Conservation (phyloP, 2,797 vertebrate species). For the Myotis daubentonii region DNA sequence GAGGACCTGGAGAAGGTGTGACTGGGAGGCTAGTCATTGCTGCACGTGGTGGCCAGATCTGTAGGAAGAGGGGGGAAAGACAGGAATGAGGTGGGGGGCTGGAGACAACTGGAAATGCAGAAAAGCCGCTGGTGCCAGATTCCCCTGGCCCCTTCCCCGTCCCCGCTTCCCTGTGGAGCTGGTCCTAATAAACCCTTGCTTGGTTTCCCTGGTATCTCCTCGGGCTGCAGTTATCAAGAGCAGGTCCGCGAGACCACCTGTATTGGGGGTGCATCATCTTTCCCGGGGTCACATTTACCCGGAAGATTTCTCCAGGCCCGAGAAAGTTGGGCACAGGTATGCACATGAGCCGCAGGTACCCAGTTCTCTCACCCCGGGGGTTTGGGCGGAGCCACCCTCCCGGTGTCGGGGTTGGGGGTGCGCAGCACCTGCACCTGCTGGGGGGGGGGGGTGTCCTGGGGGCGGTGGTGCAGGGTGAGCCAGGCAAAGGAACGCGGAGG, state of each 20-base stretch:
- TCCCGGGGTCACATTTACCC: background rate
- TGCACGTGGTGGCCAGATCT: background rate
- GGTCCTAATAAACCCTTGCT: background rate
- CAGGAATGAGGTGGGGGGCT: background rate
- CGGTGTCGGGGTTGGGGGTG: constrained; percentile 43
- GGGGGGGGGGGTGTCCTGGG: background rate
- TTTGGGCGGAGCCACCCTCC: background rate
- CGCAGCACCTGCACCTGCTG: background rate
- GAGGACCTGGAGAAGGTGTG: constrained; percentile 36
- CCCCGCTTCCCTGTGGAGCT: background rate
- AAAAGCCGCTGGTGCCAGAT: background rate
- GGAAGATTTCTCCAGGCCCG: background rate
- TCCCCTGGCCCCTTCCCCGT: background rate
- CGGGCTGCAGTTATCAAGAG: background rate
- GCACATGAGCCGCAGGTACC: background rate
- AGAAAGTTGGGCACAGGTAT: background rate
- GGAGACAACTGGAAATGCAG: background rate
- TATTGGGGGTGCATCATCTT: background rate
- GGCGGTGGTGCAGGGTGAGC: background rate
- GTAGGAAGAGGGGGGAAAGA: constrained; percentile 1
- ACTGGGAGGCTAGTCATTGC: constrained; percentile 53
- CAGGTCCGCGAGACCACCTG: background rate
- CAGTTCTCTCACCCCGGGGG: background rate
- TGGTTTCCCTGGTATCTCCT: background rate
- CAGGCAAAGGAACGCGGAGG: background rate